Evolutionary conservation across 2,797 vertebrate genomes (phyloP).

Genomic region (Danio aesculapii): DNA sequence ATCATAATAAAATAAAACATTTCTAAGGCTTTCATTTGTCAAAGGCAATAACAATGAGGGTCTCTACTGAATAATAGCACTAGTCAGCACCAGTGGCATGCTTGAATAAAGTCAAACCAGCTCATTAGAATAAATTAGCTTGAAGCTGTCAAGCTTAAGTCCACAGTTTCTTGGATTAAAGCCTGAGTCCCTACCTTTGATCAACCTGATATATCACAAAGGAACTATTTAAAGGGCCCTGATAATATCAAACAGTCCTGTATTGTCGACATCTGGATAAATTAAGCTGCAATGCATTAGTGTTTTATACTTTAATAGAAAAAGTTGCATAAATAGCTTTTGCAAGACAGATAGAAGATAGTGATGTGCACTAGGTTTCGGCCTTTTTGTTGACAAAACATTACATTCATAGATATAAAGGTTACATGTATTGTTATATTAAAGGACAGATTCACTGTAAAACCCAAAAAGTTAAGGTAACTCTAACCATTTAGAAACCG

Average conservation of each 20-base stretch:
- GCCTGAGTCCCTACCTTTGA: conserved; percentile 1
- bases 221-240: not conserved
- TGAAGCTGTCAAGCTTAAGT: conserved; percentile 10
- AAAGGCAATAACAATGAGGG: conserved; percentile 27
- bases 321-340: conserved; percentile 39
- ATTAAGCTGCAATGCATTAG: not conserved
- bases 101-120: conserved; percentile 28
- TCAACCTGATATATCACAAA: conserved; percentile 15
- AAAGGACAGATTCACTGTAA: not conserved
- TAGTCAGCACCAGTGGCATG: conserved; percentile 34
- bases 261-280: conserved; percentile 1
- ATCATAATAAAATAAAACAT: not conserved
- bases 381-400: conserved; percentile 38
- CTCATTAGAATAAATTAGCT: conserved; percentile 11
- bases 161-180: conserved; percentile 4
- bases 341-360: conserved; percentile 35
- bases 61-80: conserved; percentile 15
- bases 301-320: conserved; percentile 13
- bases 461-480: too few species aligned
- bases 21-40: conserved; percentile 28
- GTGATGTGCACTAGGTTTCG: conserved; percentile 28
- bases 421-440: conserved; percentile 32
- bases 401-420: conserved; percentile 43
- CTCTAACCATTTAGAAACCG: too few species aligned
- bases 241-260: conserved; percentile 12